These are phyloP conservation scores for Pteria penguin DNA, from an alignment of 2,888 invertebrate species.

Conservation along the genomic window DNA sequence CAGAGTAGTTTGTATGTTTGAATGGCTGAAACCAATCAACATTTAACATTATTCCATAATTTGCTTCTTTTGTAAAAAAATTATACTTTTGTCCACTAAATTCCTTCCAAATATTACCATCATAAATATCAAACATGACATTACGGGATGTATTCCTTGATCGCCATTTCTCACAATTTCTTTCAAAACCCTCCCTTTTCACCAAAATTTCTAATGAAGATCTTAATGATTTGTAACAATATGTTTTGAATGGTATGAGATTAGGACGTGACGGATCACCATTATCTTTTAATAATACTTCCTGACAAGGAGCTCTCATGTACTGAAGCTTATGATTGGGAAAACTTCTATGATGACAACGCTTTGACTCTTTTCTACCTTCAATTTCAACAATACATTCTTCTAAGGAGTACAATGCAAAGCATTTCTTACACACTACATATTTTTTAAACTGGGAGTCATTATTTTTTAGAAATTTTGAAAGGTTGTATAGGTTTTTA, in stretches of 20 bases:
- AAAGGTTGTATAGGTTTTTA: constrained; percentile 1
- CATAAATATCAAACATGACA: constrained; percentile 17
- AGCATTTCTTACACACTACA: not conserved
- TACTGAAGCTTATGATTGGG: not conserved
- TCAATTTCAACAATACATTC: not conserved
- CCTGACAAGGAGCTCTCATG: not conserved
- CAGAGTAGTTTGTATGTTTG: constrained; percentile 20
- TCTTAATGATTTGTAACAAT: not conserved
- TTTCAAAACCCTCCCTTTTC: constrained; percentile 10
- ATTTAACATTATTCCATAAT: constrained; percentile 29
- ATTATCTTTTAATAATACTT: not conserved
- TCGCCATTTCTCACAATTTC: constrained; percentile 26
- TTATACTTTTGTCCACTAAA: constrained; percentile 11
- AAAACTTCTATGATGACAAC: not conserved
- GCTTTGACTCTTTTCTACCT: not conserved
- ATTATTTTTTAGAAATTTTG: not conserved
- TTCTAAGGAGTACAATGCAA: not conserved
- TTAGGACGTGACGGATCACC: not conserved
- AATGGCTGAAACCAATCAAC: too few relatives aligned
- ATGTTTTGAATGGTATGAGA: constrained; percentile 10
- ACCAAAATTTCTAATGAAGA: constrained; percentile 14
- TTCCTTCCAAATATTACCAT: too few relatives aligned
- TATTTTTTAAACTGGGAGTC: not conserved
- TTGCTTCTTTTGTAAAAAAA: constrained; percentile 11
- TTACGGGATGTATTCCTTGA: not conserved